These are phyloP conservation scores for Sebastolobus alascanus DNA, from an alignment of 2,797 vertebrate genomes.

Conservation along the genomic window DNA sequence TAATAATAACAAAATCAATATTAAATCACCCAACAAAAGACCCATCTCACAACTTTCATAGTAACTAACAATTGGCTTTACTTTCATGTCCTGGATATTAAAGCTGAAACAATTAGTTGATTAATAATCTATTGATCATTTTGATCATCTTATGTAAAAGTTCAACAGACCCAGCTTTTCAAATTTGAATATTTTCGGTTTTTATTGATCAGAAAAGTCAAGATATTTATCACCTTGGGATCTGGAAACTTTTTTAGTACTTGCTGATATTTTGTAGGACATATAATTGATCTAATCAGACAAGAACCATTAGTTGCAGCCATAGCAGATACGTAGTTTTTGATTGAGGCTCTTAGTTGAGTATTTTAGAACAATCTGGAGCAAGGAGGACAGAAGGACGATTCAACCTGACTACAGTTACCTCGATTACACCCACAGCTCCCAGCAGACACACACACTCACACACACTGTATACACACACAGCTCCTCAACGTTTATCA, in stretches of 20 bases:
- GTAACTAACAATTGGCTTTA: neutral
- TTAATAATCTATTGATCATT: neutral
- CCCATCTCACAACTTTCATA: neutral
- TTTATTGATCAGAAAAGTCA: neutral
- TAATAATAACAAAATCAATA: neutral
- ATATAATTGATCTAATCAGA: neutral
- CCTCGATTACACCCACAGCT: slow-evolving; percentile 19
- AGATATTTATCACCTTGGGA: neutral
- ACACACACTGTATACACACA: slow-evolving; percentile 7
- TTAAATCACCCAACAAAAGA: neutral
- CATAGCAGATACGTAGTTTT: neutral
- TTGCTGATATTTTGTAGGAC: neutral
- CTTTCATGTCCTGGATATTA: neutral
- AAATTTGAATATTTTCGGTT: neutral
- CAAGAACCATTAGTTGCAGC: neutral
- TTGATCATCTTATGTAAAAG: no score
- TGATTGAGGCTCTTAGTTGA: neutral
- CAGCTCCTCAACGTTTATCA: slow-evolving; percentile 42
- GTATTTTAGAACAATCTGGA: slow-evolving; percentile 13
- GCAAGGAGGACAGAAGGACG: slow-evolving; percentile 19
- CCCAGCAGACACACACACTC: neutral
- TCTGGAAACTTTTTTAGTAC: neutral
- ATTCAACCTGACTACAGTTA: neutral
- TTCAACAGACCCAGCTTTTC: neutral
- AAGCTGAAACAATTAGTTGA: neutral